phyloP scores from a whole-genome alignment of 2,888 invertebrate species.

The Drosophila leonis region DNA sequence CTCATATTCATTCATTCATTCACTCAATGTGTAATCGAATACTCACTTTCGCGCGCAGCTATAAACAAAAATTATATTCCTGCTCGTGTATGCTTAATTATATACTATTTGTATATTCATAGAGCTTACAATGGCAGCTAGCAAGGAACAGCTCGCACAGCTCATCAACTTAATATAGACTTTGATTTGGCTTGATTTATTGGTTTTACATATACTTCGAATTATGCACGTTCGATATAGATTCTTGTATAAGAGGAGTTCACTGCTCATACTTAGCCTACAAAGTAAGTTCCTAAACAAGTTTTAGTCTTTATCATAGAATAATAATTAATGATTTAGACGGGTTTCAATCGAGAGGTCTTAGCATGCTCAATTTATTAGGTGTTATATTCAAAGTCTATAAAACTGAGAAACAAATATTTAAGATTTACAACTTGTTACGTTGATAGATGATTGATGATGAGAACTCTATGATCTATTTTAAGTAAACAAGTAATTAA shows the following conservation, averaged over 20 bases:
- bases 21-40: constrained; percentile 19
- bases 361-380: no score
- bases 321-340: not conserved
- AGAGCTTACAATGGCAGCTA: constrained; percentile 4
- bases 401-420: not conserved
- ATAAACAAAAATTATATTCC: constrained; percentile 33
- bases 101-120: constrained; percentile 4
- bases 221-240: not conserved
- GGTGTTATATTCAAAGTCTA: not conserved
- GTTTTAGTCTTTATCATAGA: not conserved
- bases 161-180: constrained; percentile 43
- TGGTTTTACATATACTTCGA: not conserved
- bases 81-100: constrained; percentile 35
- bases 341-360: not conserved
- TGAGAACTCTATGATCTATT: not conserved
- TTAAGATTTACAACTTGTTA: not conserved
- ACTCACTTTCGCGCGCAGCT: constrained; percentile 37
- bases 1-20: constrained; percentile 51
- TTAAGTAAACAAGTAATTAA: constrained; percentile 1
- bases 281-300: not conserved
- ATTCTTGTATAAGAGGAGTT: not conserved
- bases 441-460: constrained; percentile 4
- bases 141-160: constrained; percentile 9
- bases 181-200: constrained; percentile 8
- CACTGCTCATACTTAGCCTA: not conserved